A percentile compares a stretch with the other conserved stretches of the same genome.
These are phyloP conservation scores for Elephantulus edwardii DNA, from an alignment of 2,113 vertebrate species.

Conservation along the genomic window DNA sequence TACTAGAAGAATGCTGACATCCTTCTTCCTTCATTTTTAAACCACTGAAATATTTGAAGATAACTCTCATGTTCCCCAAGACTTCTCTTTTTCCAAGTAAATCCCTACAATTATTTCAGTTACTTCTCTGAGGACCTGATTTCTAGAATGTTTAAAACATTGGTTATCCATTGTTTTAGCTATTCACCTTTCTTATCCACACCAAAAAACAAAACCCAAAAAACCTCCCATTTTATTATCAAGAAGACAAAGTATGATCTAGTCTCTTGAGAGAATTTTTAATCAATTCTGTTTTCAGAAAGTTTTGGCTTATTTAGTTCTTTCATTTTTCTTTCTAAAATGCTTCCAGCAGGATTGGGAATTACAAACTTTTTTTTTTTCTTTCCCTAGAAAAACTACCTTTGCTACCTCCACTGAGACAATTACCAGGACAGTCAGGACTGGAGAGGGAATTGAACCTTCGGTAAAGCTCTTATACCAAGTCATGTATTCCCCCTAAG, in stretches of 20 bases:
- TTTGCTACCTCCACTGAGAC: neutral
- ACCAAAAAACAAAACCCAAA: neutral
- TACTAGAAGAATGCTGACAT: neutral
- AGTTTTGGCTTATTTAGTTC: neutral
- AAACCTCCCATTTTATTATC: neutral
- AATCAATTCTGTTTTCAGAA: conserved; percentile 45
- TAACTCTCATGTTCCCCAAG: neutral
- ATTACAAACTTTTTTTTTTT: neutral
- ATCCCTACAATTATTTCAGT: neutral
- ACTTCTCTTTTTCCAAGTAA: conserved; percentile 15
- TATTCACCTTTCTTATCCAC: neutral
- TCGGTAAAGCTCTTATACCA: neutral
- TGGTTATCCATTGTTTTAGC: conserved; percentile 12
- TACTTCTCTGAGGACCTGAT: neutral
- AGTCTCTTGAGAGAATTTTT: conserved; percentile 7
- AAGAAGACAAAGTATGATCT: neutral
- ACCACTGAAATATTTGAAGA: neutral
- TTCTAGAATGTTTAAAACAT: neutral
- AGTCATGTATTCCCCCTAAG: rapidly evolving
- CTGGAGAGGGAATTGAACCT: neutral
- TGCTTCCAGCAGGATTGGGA: neutral
- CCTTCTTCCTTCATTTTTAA: neutral
- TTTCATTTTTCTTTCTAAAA: conserved; percentile 19
- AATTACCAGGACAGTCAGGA: neutral
- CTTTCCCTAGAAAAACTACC: neutral